Conservation (phyloP, 2,888 invertebrate genomes). For the Caenorhabditis sp. region DNA sequence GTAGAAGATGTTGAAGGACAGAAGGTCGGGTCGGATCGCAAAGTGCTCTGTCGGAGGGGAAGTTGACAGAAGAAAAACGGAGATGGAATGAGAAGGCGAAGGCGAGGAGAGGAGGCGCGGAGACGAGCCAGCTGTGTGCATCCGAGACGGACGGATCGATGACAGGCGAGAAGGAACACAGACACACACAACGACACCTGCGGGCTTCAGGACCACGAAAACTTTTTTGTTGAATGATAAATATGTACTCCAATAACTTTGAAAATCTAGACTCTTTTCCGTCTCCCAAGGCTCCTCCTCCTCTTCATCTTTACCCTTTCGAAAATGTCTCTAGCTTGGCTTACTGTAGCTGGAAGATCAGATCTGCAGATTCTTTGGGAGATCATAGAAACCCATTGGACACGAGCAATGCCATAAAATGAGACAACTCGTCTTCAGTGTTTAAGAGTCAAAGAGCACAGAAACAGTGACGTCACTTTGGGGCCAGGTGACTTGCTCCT, state of each 20-base stretch:
- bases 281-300: too few species aligned
- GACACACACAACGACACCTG: constrained; percentile 11
- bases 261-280: too few species aligned
- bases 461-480: constrained; percentile 23
- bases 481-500: constrained; percentile 26
- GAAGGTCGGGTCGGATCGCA: background rate
- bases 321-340: too few species aligned
- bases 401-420: background rate
- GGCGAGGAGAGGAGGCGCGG: constrained; percentile 9
- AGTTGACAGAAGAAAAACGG: background rate
- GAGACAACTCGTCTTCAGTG: background rate
- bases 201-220: background rate
- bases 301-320: too few species aligned
- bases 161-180: constrained; percentile 27
- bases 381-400: too few species aligned
- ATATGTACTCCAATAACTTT: background rate
- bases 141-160: constrained; percentile 34
- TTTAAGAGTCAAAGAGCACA: constrained; percentile 6
- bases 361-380: too few species aligned
- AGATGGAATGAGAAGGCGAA: constrained; percentile 19
- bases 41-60: too few species aligned
- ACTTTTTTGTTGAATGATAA: constrained; percentile 2
- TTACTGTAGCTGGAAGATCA: too few species aligned
- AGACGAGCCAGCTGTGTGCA: constrained; percentile 34
- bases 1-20: constrained; percentile 2